Conservation (phyloP, 2,797 vertebrate genomes). For the Rallus crepitans region DNA sequence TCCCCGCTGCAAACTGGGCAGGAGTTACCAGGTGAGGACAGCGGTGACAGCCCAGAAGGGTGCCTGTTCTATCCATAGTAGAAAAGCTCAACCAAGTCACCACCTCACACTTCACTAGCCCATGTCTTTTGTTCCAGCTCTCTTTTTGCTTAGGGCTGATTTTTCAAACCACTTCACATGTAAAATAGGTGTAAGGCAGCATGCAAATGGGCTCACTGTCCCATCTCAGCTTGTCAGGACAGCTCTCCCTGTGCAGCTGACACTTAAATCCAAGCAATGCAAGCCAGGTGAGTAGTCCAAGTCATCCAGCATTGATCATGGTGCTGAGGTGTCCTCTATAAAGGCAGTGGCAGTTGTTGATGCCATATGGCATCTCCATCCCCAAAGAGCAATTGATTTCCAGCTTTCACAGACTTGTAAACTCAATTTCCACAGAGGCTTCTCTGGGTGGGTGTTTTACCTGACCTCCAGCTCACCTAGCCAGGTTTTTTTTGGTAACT, state of each 20-base stretch:
- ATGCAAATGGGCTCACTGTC: rapidly evolving
- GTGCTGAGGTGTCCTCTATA: neutral
- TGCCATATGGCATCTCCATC: neutral
- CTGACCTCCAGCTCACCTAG: neutral
- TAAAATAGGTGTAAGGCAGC: neutral
- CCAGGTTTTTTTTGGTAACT: neutral
- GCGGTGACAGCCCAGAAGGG: neutral
- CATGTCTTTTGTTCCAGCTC: neutral
- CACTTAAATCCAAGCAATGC: neutral
- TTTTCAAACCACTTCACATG: neutral
- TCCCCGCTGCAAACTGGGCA: neutral
- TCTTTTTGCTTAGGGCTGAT: neutral
- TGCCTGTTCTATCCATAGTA: neutral
- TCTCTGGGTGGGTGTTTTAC: neutral
- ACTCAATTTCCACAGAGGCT: neutral
- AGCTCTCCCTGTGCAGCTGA: too few relatives aligned
- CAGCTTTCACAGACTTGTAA: neutral
- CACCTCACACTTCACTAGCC: neutral
- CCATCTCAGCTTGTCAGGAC: rapidly evolving
- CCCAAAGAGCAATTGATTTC: neutral
- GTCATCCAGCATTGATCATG: rapidly evolving
- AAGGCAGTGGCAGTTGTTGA: neutral
- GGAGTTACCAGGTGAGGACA: neutral
- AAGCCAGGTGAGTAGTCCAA: rapidly evolving
- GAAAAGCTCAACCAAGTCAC: rapidly evolving